Percentiles rank a stretch among this genome's conserved stretches.
These are phyloP conservation scores for Tor tambroides DNA, from an alignment of 2,113 vertebrate genomes.

Conservation along the genomic window DNA sequence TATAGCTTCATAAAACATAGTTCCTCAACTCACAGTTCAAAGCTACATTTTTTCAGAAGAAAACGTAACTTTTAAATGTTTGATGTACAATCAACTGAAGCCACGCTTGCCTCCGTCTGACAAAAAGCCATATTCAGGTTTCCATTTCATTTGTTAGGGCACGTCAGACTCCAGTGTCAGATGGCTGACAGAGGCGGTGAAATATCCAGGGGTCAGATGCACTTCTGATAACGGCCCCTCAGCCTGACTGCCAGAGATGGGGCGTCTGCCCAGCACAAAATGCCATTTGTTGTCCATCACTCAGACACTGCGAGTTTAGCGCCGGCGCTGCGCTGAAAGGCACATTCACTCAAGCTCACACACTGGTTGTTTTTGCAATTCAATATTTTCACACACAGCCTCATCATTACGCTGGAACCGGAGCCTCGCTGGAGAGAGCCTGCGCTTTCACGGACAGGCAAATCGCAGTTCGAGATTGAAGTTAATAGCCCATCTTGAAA, in stretches of 20 bases:
- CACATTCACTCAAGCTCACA: conserved; percentile 87
- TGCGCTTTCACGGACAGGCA: conserved; percentile 78
- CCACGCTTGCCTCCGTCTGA: not conserved
- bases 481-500: conserved; percentile 84
- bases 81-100: not conserved
- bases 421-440: conserved; percentile 85
- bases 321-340: conserved; percentile 84
- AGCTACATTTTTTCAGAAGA: not conserved
- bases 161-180: conserved; percentile 23
- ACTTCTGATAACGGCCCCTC: conserved; percentile 43
- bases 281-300: conserved; percentile 93
- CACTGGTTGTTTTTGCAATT: conserved; percentile 95
- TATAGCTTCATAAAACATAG: not conserved
- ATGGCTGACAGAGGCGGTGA: conserved; percentile 45
- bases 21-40: not conserved
- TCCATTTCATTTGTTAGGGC: conserved; percentile 14
- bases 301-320: conserved; percentile 80
- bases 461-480: conserved; percentile 67
- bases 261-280: conserved; percentile 64
- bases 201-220: conserved; percentile 49
- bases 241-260: conserved; percentile 32
- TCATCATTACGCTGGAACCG: conserved; percentile 92
- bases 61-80: not conserved
- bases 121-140: conserved; percentile 29
- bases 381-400: conserved; percentile 98